A percentile compares a stretch with the other conserved stretches of the same genome.
Conservation (phyloP, 2,888 invertebrate genomes). For the Deilephila porcellus region DNA sequence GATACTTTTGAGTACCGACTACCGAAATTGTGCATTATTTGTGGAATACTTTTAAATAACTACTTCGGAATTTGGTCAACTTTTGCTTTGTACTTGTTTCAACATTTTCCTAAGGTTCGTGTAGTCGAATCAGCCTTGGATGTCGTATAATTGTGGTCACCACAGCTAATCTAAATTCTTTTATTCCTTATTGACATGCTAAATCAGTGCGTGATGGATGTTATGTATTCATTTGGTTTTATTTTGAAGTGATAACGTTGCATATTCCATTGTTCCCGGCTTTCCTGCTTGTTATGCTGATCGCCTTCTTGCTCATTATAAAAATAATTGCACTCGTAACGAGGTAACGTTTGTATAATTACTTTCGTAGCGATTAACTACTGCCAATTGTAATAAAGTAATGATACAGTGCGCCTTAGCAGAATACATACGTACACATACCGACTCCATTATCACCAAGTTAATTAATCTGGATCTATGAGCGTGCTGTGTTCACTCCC, state of each 20-base stretch:
- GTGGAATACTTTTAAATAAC: too few species aligned
- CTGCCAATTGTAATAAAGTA: constrained; percentile 32
- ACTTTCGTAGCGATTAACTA: constrained; percentile 33
- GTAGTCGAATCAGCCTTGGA: too few species aligned
- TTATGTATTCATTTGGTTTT: background rate
- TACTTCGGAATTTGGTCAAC: too few species aligned
- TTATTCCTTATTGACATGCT: too few species aligned
- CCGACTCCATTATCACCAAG: constrained; percentile 22
- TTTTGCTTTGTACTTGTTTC: too few species aligned
- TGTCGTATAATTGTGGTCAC: background rate
- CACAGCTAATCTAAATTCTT: background rate
- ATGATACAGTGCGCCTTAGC: constrained; percentile 28
- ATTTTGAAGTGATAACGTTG: background rate
- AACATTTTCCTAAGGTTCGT: too few species aligned
- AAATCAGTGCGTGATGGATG: background rate
- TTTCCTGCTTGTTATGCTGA: constrained; percentile 31
- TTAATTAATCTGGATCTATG: constrained; percentile 13
- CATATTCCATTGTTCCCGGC: constrained; percentile 31
- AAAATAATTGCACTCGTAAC: constrained; percentile 34
- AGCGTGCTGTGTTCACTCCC: background rate
- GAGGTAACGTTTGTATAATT: constrained; percentile 35
- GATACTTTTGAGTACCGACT: too few species aligned
- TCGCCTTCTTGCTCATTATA: constrained; percentile 35
- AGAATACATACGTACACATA: constrained; percentile 17
- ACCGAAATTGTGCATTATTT: too few species aligned